phyloP scores from a whole-genome alignment of 2,797 vertebrate species.

The Anolis apletophallus region DNA sequence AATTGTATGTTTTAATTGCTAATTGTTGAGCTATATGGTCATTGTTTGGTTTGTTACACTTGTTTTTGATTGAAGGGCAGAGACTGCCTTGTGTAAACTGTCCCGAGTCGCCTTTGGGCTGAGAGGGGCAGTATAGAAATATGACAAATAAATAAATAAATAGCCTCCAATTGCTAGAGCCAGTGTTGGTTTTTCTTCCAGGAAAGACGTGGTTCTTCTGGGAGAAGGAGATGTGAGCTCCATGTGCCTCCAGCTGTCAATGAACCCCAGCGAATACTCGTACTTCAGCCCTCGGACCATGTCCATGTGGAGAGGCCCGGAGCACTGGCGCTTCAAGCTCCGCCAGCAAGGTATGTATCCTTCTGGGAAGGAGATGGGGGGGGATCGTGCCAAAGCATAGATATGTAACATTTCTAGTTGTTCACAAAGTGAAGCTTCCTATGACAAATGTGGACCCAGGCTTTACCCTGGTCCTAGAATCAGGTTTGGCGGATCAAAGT shows the following conservation, averaged over 20 bases:
- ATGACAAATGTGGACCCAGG: background rate
- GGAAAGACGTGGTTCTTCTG: slow-evolving; percentile 77
- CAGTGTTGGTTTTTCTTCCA: slow-evolving; percentile 45
- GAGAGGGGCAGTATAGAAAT: too few relatives aligned
- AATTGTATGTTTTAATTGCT: too few relatives aligned
- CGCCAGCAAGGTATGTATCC: slow-evolving; percentile 83
- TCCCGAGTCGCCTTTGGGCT: too few relatives aligned
- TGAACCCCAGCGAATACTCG: slow-evolving; percentile 93
- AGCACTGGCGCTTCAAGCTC: slow-evolving; percentile 95
- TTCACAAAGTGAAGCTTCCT: background rate
- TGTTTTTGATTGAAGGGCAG: too few relatives aligned
- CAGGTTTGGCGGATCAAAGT: background rate
- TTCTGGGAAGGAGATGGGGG: background rate
- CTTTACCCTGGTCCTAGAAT: background rate
- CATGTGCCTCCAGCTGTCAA: slow-evolving; percentile 91
- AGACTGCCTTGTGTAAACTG: too few relatives aligned
- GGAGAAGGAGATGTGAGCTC: slow-evolving; percentile 84
- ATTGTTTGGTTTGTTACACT: too few relatives aligned
- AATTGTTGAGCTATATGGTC: too few relatives aligned
- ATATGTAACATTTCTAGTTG: background rate
- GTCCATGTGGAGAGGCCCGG: slow-evolving; percentile 93
- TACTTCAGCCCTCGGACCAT: slow-evolving; percentile 96
- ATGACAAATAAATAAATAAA: too few relatives aligned
- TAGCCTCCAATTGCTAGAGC: background rate
- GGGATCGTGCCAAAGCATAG: rapidly evolving